A percentile compares a stretch with the other conserved stretches of the same genome.
Evolutionary conservation across 2,113 vertebrate genomes (phyloP).

Genomic region (Chloropsis hardwickii): DNA sequence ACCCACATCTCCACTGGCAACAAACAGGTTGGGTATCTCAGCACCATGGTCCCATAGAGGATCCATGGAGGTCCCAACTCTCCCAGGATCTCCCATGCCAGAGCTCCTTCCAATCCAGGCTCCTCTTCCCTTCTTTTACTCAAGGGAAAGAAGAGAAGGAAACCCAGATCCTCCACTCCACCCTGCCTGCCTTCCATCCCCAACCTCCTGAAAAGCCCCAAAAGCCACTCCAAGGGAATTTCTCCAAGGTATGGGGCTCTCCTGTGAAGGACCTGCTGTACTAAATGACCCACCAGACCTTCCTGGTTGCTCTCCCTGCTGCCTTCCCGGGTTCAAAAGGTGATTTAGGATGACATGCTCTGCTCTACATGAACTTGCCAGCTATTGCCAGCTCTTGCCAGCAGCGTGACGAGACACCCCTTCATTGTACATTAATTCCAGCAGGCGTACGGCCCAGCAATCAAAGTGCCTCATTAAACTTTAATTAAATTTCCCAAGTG

Average conservation of each 20-base stretch:
- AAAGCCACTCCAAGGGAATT: not conserved
- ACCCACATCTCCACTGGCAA: not conserved
- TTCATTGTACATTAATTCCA: constrained; percentile 41
- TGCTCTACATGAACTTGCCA: constrained; percentile 29
- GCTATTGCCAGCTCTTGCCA: constrained; percentile 41
- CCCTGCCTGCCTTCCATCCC: not conserved
- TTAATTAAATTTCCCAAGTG: constrained; percentile 64
- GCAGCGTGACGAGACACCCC: constrained; percentile 14
- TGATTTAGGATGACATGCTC: constrained; percentile 41
- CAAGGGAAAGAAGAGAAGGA: not conserved
- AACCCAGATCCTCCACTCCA: not conserved
- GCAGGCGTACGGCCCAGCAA: constrained; percentile 15
- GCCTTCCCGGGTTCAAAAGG: constrained; percentile 51
- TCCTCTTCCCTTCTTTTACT: not conserved
- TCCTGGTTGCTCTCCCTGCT: not conserved
- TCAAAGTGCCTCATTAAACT: constrained; percentile 60
- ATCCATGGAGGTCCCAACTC: not conserved
- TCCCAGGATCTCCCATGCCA: not conserved
- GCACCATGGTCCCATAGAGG: fast-evolving
- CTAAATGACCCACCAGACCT: not conserved
- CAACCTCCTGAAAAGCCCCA: not conserved
- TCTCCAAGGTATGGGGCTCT: not conserved
- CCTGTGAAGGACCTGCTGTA: not conserved
- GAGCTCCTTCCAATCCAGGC: not conserved
- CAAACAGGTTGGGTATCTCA: not conserved